These are phyloP conservation scores for Chaunax sp. DNA, from an alignment of 2,797 vertebrate species.

Conservation along the genomic window DNA sequence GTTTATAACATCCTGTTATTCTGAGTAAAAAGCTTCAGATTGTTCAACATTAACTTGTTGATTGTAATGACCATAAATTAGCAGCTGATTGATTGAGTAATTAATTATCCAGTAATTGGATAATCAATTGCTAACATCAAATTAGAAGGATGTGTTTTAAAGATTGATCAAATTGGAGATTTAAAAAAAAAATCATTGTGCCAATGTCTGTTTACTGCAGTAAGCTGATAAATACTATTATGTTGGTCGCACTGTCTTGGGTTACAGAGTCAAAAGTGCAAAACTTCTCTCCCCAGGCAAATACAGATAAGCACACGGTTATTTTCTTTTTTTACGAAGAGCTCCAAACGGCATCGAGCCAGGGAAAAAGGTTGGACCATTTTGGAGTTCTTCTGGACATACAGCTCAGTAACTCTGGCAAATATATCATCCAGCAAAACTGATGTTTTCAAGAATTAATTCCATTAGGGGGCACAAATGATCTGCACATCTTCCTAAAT, in stretches of 20 bases:
- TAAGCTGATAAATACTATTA: constrained; percentile 6
- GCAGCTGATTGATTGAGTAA: too few species aligned
- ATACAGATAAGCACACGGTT: constrained; percentile 9
- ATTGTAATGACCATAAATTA: background rate
- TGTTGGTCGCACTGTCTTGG: background rate
- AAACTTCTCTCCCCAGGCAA: constrained; percentile 11
- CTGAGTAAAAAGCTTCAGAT: constrained; percentile 2
- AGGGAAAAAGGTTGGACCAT: background rate
- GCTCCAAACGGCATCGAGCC: constrained; percentile 11
- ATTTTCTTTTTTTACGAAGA: constrained; percentile 18
- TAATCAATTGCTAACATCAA: too few species aligned
- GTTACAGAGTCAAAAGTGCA: constrained; percentile 13
- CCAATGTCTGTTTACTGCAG: constrained; percentile 4
- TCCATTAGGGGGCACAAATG: constrained; percentile 66
- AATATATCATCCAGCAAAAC: constrained; percentile 21
- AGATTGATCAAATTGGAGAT: background rate
- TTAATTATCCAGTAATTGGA: too few species aligned
- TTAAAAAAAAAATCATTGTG: background rate
- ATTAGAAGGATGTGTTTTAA: background rate
- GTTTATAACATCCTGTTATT: too few species aligned
- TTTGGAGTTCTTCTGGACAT: constrained; percentile 4
- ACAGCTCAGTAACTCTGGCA: constrained; percentile 6
- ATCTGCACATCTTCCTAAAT: constrained; percentile 20
- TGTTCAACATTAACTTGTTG: background rate
- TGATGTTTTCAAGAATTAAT: constrained; percentile 20